Conservation (phyloP, 2,113 vertebrate species). For the Plotosus lineatus region DNA sequence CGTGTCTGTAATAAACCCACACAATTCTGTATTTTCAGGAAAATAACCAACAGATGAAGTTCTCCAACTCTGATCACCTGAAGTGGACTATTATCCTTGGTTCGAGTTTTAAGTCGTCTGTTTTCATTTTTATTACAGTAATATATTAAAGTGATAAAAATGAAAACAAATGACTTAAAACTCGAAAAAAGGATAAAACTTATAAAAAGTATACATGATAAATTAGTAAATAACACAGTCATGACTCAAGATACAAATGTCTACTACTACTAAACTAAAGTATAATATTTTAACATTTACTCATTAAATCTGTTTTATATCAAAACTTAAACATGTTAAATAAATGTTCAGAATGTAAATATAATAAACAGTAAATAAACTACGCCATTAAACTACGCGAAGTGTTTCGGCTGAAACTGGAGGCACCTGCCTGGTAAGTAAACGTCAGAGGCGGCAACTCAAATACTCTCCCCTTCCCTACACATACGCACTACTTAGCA, state of each 20-base stretch:
- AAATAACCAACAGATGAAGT: neutral
- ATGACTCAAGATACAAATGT: too few relatives aligned
- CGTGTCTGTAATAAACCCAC: too few relatives aligned
- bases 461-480: neutral
- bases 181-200: neutral
- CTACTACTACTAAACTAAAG: neutral
- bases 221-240: too few relatives aligned
- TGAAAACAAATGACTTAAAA: too few relatives aligned
- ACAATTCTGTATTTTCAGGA: neutral
- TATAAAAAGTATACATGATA: too few relatives aligned
- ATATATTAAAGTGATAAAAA: neutral
- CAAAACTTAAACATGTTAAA: neutral
- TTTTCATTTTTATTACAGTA: neutral
- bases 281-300: neutral
- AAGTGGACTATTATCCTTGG: neutral
- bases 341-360: neutral
- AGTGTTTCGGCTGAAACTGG: neutral
- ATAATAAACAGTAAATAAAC: neutral
- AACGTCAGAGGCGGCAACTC: neutral
- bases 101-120: neutral
- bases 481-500: neutral
- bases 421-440: conserved; percentile 5
- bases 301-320: neutral
- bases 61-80: neutral
- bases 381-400: neutral